Evolutionary conservation across 2,888 invertebrate genomes (phyloP).

Genomic region (Lycophotia porphyrea): DNA sequence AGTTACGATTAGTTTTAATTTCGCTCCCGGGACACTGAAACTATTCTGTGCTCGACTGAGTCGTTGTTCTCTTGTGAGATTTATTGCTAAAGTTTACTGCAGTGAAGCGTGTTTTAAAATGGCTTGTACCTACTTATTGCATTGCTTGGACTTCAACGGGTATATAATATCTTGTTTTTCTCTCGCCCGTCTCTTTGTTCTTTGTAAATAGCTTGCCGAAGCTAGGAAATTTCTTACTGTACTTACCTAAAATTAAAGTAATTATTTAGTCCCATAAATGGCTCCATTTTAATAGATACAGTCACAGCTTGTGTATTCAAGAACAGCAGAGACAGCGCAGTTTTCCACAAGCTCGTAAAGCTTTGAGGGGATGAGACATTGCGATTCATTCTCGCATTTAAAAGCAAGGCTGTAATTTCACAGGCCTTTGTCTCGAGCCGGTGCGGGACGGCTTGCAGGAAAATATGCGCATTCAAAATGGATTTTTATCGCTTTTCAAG

Average conservation of each 20-base stretch:
- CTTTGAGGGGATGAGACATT: conserved; percentile 88
- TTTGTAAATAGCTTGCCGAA: not conserved
- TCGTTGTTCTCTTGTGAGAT: conserved; percentile 65
- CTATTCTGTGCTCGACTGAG: conserved; percentile 66
- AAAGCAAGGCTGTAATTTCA: conserved; percentile 89
- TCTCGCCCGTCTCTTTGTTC: not conserved
- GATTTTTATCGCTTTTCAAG: conserved; percentile 88
- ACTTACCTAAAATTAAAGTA: not conserved
- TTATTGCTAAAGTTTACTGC: conserved; percentile 72
- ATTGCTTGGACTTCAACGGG: conserved; percentile 28
- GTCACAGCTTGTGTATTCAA: conserved; percentile 75
- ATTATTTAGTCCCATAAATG: conserved; percentile 45
- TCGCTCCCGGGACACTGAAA: conserved; percentile 72
- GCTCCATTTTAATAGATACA: conserved; percentile 64
- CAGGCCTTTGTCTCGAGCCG: conserved; percentile 86
- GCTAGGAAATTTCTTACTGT: not conserved
- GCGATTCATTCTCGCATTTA: conserved; percentile 89
- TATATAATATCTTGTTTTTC: conserved; percentile 19
- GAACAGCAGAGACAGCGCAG: conserved; percentile 72
- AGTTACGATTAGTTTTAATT: conserved; percentile 80
- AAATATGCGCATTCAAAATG: conserved; percentile 89
- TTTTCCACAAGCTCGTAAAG: conserved; percentile 82
- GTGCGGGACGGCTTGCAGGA: conserved; percentile 80
- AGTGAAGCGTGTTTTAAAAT: conserved; percentile 59
- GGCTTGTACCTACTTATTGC: conserved; percentile 53